Percentiles rank a stretch among this genome's conserved stretches.
Conservation (phyloP, 1,140 invertebrate species). For the Gryon sp. region DNA sequence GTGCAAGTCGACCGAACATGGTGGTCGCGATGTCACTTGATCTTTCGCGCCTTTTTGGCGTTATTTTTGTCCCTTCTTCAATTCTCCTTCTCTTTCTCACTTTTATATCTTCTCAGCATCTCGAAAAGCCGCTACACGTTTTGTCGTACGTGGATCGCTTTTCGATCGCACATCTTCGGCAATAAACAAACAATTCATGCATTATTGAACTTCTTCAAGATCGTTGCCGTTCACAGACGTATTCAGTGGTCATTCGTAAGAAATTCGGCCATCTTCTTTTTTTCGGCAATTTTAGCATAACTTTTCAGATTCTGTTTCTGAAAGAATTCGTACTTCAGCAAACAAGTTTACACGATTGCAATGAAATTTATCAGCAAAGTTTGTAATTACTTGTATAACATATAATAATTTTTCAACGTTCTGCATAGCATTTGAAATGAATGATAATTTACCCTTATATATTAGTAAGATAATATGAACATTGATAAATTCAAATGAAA, state of each 20-base stretch:
- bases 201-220: slow-evolving; percentile 68
- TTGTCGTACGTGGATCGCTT: slow-evolving; percentile 69
- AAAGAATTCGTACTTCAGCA: no score
- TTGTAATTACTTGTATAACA: no score
- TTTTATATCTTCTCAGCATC: slow-evolving; percentile 30
- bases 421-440: no score
- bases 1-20: slow-evolving; percentile 28
- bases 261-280: slow-evolving; percentile 46
- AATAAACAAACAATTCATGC: slow-evolving; percentile 74
- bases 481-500: no score
- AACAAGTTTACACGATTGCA: no score
- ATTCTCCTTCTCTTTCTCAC: no score
- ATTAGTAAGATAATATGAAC: no score
- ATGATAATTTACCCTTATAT: no score
- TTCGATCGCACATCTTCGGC: slow-evolving; percentile 60
- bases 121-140: slow-evolving; percentile 52
- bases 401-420: no score
- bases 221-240: slow-evolving; percentile 30
- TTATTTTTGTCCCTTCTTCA: slow-evolving; percentile 4
- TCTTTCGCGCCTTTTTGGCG: slow-evolving; percentile 22
- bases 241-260: slow-evolving; percentile 29
- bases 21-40: slow-evolving; percentile 61
- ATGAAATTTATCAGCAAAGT: no score
- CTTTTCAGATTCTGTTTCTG: no score
- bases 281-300: no score